phyloP scores from a whole-genome alignment of 1,140 invertebrate species.

The Portunus trituberculatus region DNA sequence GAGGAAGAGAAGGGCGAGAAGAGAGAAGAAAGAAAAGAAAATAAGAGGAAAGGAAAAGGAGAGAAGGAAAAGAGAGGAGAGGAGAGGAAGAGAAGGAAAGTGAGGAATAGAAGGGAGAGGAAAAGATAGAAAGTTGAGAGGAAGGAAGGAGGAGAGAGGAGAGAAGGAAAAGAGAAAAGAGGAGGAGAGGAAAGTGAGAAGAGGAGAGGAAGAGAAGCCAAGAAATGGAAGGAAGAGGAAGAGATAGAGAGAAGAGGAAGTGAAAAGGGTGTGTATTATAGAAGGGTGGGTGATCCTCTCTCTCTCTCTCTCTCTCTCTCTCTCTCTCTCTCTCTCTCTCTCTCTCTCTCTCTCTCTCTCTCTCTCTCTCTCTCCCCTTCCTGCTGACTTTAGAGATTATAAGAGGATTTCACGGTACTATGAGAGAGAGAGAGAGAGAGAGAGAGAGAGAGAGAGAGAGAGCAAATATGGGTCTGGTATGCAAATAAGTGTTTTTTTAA shows the following conservation, averaged over 20 bases:
- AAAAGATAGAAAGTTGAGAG: not conserved
- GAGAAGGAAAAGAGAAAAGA: not conserved
- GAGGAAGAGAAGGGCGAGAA: not conserved
- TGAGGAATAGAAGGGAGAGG: not conserved
- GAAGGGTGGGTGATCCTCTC: too few relatives aligned
- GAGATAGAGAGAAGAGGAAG: not conserved
- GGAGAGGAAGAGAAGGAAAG: not conserved
- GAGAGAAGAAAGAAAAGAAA: not conserved
- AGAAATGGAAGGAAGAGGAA: not conserved
- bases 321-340: too few relatives aligned
- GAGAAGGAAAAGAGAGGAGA: not conserved
- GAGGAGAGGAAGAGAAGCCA: too few relatives aligned
- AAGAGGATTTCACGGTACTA: too few relatives aligned
- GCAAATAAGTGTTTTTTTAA: too few relatives aligned
- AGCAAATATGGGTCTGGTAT: too few relatives aligned
- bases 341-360: too few relatives aligned
- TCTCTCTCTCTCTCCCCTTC: too few relatives aligned
- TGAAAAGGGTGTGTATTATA: not conserved
- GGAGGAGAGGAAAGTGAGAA: not conserved
- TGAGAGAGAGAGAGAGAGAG: conserved; percentile 36
- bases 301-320: too few relatives aligned
- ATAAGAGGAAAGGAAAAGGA: not conserved
- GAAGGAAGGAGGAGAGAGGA: not conserved
- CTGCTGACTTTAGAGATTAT: too few relatives aligned
- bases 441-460: conserved; percentile 36